phyloP scores from a whole-genome alignment of 2,113 vertebrate genomes.

The Rhadina sibilatrix region DNA sequence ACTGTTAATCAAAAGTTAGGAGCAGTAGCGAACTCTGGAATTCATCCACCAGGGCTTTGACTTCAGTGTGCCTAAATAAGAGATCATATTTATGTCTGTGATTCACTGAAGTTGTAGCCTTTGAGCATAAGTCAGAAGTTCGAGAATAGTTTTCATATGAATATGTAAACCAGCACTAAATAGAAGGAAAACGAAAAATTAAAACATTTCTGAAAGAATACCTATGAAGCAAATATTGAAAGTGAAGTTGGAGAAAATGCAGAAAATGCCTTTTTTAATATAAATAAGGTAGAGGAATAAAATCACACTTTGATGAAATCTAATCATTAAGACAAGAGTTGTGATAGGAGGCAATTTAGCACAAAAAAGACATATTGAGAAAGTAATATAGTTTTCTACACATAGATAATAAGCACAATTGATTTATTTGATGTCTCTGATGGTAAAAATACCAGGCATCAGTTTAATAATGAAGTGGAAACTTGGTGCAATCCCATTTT shows the following conservation, averaged over 20 bases:
- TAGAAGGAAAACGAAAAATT: neutral
- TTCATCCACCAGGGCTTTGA: neutral
- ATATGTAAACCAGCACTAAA: neutral
- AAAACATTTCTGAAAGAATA: neutral
- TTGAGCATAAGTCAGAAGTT: neutral
- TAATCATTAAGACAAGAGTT: neutral
- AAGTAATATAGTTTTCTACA: neutral
- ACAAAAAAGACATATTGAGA: neutral
- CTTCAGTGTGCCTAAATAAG: neutral
- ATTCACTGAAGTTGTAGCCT: neutral
- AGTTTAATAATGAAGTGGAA: neutral
- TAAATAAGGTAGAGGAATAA: neutral
- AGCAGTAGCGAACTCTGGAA: neutral
- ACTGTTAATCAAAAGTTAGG: neutral
- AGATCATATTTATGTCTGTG: neutral
- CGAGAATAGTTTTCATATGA: neutral
- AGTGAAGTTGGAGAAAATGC: neutral
- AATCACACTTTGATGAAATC: neutral
- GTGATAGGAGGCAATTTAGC: neutral
- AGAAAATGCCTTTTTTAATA: neutral
- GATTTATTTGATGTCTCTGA: neutral
- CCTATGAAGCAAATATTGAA: neutral
- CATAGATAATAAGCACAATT: neutral
- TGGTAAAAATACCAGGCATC: neutral
- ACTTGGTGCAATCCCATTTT: neutral